Evolutionary conservation across 2,113 vertebrate genomes (phyloP), one percentile per base, ranked within the genome.

Genomic region (Amblyopsis rosae): DNA sequence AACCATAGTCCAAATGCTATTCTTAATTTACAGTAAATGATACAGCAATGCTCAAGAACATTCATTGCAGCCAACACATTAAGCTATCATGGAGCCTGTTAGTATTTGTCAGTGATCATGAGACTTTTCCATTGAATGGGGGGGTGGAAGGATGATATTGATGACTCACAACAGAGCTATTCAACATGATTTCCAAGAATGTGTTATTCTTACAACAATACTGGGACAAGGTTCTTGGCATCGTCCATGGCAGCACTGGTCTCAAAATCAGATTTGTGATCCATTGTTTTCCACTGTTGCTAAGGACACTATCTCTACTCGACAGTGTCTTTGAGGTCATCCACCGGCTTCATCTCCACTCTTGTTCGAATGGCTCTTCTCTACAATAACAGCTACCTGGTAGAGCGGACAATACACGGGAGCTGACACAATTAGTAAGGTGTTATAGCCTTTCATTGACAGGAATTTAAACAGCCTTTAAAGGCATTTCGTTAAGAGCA

Each of bases 161-260:
- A 80, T 86, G 83, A 87, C 69, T 87, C 81, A 86, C 58, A 46
- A 33, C 54, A 54, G 12, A 76, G 68, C 66, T 69, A 87, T 86
- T 80, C 76, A 49, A 48, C 74, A 61, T 76, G 12, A 64, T 75
- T 70, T 88, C 86, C 84, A 87, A 81, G 73, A 82, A 85, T 85
- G 79, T 82, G 80, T 90, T 84, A 82, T 89, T 89, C 72, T 74
- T 85, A 70, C 75, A 80, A 69, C 80, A 87, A 82, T 69, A 51
- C 62, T 76, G 78, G 72, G 67, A 73, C 69, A 67, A 78, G 66
- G 13, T 57, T 64, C 32, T 73, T 79, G 82, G 76, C 63, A 48
- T 8, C 26, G 16, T 57, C 51, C 46, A 47, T 35, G 53, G 67
- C 80, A 57, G 53, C 53, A 3, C 48, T 5, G 67, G 62, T 73